Conservation (phyloP, 2,797 vertebrate species). For the Hippocampus kuda region DNA sequence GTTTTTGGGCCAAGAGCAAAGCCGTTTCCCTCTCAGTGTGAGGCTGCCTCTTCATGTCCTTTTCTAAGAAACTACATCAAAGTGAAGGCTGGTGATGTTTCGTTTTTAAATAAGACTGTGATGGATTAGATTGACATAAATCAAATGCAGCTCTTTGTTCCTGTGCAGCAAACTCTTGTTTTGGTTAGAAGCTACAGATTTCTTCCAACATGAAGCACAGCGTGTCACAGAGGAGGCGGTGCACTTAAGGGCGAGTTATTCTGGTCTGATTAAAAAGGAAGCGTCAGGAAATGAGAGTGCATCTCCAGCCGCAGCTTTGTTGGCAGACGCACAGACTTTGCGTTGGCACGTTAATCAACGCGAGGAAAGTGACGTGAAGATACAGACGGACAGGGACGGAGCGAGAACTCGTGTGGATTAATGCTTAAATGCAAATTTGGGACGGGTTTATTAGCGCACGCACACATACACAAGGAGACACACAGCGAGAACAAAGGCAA, state of each 20-base stretch:
- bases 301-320: conserved; percentile 46
- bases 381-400: conserved; percentile 1
- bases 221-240: conserved; percentile 17
- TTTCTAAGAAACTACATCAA: neutral
- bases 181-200: conserved; percentile 10
- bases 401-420: neutral
- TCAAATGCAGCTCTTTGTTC: conserved; percentile 6
- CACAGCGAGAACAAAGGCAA: conserved; percentile 34
- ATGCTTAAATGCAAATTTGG: neutral
- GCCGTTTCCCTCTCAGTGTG: neutral
- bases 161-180: conserved; percentile 9
- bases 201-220: conserved; percentile 12
- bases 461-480: conserved; percentile 6
- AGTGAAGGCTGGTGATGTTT: neutral
- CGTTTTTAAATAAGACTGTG: neutral
- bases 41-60: neutral
- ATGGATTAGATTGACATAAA: conserved; percentile 3
- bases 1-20: neutral
- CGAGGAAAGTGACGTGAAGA: neutral
- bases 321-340: conserved; percentile 22
- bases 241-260: conserved; percentile 23
- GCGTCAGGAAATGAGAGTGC: conserved; percentile 46
- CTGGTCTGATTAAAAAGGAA: conserved; percentile 54
- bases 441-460: conserved; percentile 5
- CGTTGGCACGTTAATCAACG: conserved; percentile 13